These are phyloP conservation scores for Ochotona princeps DNA, from an alignment of 2,113 vertebrate genomes.

Conservation along the genomic window DNA sequence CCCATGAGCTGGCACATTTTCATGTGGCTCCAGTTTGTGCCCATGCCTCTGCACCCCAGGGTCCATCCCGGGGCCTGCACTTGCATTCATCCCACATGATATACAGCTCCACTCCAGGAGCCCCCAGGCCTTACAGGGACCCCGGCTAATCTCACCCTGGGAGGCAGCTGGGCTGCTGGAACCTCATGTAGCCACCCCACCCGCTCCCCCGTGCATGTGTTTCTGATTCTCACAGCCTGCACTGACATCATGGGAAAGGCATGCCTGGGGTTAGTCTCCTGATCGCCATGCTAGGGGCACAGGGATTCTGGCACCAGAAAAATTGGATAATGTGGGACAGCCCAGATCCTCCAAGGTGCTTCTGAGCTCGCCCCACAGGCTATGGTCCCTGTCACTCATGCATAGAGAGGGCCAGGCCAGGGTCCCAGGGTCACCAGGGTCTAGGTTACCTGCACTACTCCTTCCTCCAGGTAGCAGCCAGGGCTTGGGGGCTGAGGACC, in stretches of 20 bases:
- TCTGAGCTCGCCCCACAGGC: neutral
- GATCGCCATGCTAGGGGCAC: neutral
- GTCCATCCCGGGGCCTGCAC: neutral
- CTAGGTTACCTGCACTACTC: no score
- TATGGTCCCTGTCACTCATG: neutral
- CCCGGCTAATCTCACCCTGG: neutral
- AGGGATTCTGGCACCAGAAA: conserved; percentile 60
- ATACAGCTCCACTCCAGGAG: neutral
- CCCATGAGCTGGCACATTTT: neutral
- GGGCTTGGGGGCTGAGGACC: neutral
- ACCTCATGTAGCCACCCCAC: no score
- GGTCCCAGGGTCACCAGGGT: no score
- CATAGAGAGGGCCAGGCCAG: neutral
- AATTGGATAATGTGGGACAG: conserved; percentile 30
- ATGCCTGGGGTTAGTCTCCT: conserved; percentile 42
- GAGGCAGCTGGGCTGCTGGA: neutral
- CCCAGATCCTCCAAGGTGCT: neutral
- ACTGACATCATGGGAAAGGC: conserved; percentile 56
- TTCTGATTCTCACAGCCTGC: conserved; percentile 57
- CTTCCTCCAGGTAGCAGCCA: no score
- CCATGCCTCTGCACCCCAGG: neutral
- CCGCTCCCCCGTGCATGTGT: conserved; percentile 38
- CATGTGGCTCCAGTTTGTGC: neutral
- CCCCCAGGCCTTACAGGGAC: neutral
- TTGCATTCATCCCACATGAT: conserved; percentile 54